Evolutionary conservation across 2,888 invertebrate genomes (phyloP), one percentile per base, ranked within the genome.

Genomic region (Trichacis sp.): DNA sequence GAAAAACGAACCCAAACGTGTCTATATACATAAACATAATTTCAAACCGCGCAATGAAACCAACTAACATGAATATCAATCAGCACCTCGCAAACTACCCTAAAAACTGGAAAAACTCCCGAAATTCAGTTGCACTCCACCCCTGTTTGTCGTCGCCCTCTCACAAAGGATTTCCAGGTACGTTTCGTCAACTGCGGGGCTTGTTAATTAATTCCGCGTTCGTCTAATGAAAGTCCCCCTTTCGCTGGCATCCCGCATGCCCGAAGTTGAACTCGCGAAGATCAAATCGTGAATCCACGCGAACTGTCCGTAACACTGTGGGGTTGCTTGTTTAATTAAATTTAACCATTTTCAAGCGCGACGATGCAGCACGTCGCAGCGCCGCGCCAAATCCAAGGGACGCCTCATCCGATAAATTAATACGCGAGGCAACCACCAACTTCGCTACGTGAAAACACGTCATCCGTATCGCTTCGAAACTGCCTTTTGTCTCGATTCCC

Each of bases 281-380:
- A 79, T 77, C 76, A 77, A 78, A 79, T 77, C 74, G 76, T 73
- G 77, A 74, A 75, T 77, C 72, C 74, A 67, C 69, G 75, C 71
- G 71, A 74, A 77, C 75, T 75, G 77, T 74, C 75, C 70, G 68
- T 52, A 58, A 64, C 56, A 48, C 47, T 48, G 46, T 24, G 55
- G 63, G 61, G 58, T 61, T 68, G 74, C 70, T 73, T 72, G 74
- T 82, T 83, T 83, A 83, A 83, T 83, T 83, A 83, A 83, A 83
- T 83, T 79, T 79, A 77, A 77, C 74, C 77, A 75, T 75, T 81
- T 77, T 75, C 75, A 68, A 76, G 63, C 68, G 71, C 63, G 61
- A 65, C 67, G 68, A 69, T 70, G 68, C 64, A 67, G 54, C 55
- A 30, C 52, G 12, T 47, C 61, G 54, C 61, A 56, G 64, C 53